Conservation (phyloP, 2,797 vertebrate genomes). For the Saxicola maurus region DNA sequence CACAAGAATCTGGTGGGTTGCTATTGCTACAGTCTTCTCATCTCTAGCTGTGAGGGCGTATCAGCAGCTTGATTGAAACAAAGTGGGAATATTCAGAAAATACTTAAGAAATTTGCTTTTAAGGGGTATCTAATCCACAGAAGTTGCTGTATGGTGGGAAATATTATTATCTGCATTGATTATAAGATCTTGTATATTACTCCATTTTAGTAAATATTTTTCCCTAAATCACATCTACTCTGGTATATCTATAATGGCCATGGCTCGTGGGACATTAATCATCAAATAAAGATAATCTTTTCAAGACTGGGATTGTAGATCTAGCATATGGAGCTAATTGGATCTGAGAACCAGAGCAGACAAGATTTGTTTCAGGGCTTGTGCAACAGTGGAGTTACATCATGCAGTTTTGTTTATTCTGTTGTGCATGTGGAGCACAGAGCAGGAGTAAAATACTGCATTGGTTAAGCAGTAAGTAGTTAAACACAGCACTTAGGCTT, state of each 20-base stretch:
- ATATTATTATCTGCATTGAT: not conserved
- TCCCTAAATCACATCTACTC: not conserved
- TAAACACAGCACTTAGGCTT: slow-evolving; percentile 43
- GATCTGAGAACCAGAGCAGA: slow-evolving; percentile 45
- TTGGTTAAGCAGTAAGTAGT: slow-evolving; percentile 63
- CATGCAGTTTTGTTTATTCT: slow-evolving; percentile 42
- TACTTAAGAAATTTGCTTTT: not conserved
- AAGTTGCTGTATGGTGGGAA: not conserved
- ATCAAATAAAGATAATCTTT: not conserved
- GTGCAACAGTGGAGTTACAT: slow-evolving; percentile 29
- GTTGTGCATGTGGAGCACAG: slow-evolving; percentile 52
- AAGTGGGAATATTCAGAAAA: not conserved
- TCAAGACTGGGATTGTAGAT: not conserved
- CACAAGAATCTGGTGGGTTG: not conserved
- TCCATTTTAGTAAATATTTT: not conserved
- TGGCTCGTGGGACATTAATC: not conserved
- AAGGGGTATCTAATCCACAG: not conserved
- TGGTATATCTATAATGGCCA: not conserved
- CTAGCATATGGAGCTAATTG: slow-evolving; percentile 15
- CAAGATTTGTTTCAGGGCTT: slow-evolving; percentile 39
- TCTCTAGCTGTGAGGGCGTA: not conserved
- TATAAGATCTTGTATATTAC: not conserved
- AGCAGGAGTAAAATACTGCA: slow-evolving; percentile 57
- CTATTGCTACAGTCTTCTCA: not conserved
- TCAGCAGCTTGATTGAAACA: not conserved